Evolutionary conservation across 2,888 invertebrate genomes (phyloP).

Genomic region (Lycaena phlaeas): DNA sequence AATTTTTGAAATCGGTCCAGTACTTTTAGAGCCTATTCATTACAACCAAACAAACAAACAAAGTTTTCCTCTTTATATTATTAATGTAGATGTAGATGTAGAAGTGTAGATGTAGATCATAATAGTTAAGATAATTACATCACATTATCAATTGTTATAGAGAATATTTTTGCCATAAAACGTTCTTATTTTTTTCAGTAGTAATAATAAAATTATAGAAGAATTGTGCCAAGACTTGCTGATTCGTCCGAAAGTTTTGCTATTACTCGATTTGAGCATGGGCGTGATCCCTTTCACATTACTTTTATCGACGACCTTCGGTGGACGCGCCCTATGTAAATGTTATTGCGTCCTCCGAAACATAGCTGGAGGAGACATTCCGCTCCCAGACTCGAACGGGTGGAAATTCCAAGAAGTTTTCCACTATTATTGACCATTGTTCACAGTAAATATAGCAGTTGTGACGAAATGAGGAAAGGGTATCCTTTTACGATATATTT

Average conservation of each 20-base stretch:
- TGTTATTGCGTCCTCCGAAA: slow-evolving; percentile 54
- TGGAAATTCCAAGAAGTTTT: slow-evolving; percentile 9
- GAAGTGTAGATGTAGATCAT: too few relatives aligned
- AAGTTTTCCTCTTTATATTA: too few relatives aligned
- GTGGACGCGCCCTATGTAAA: slow-evolving; percentile 47
- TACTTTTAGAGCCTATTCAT: too few relatives aligned
- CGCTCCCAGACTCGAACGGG: background rate
- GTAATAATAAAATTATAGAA: background rate
- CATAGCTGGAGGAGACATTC: slow-evolving; percentile 27
- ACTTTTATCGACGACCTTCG: slow-evolving; percentile 53
- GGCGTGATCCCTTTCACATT: slow-evolving; percentile 55
- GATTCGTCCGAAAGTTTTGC: slow-evolving; percentile 47
- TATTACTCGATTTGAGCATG: slow-evolving; percentile 31
- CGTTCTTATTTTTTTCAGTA: too few relatives aligned
- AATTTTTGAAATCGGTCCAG: too few relatives aligned
- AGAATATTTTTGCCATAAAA: too few relatives aligned
- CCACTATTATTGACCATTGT: slow-evolving; percentile 5
- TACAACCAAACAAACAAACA: too few relatives aligned
- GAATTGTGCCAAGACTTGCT: slow-evolving; percentile 24
- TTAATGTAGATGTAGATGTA: too few relatives aligned
- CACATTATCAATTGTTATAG: too few relatives aligned
- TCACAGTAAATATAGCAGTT: background rate
- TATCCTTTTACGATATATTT: too few relatives aligned
- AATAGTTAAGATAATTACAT: too few relatives aligned
- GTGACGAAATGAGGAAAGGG: background rate